A percentile compares a stretch with the other conserved stretches of the same genome.
Conservation (phyloP, 2,888 invertebrate genomes). For the Leptothorax acervorum region DNA sequence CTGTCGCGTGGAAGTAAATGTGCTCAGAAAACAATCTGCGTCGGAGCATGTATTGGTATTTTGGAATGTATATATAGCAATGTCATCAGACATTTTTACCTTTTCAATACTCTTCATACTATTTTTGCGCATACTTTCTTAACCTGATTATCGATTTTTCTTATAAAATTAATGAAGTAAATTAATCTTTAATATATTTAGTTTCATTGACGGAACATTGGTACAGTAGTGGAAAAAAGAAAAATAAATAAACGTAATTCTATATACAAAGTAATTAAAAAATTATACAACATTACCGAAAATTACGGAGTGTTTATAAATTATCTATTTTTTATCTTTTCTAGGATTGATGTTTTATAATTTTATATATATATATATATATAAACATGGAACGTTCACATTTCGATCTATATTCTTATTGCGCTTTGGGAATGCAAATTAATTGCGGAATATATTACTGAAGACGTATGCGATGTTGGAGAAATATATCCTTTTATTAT, state of each 20-base stretch:
- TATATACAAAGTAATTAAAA: background rate
- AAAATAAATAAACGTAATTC: background rate
- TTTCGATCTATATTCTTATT: background rate
- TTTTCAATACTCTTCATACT: background rate
- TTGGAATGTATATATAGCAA: background rate
- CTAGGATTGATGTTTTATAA: background rate
- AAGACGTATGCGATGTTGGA: background rate
- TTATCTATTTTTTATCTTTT: background rate
- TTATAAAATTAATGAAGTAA: background rate
- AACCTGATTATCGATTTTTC: background rate
- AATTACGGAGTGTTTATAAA: background rate
- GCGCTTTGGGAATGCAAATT: background rate
- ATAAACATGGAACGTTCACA: background rate
- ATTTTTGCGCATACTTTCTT: background rate
- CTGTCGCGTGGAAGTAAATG: slow-evolving; percentile 1
- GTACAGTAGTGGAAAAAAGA: background rate
- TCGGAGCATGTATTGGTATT: background rate
- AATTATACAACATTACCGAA: background rate
- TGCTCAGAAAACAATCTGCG: background rate
- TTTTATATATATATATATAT: background rate
- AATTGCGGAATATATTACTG: background rate
- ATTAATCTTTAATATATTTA: background rate
- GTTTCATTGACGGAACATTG: background rate
- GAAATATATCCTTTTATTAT: slow-evolving; percentile 5
- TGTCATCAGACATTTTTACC: background rate